Evolutionary conservation across 2,888 invertebrate genomes (phyloP).

Genomic region (Ecdyonurus torrentis): DNA sequence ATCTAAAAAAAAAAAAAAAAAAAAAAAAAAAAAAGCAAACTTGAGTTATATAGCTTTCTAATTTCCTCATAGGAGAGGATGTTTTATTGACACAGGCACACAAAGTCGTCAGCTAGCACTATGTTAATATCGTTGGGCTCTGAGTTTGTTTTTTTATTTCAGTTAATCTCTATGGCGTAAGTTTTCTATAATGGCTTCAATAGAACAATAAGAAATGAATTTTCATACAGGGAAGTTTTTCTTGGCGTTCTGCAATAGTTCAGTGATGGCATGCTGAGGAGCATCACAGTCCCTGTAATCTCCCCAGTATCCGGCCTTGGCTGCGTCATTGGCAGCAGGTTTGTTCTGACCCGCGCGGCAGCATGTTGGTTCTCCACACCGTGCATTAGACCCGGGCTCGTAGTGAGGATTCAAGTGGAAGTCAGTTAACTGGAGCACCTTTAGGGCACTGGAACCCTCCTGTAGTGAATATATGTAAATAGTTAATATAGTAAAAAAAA

Average conservation of each 20-base stretch:
- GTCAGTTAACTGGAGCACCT: slow-evolving; percentile 54
- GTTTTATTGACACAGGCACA: no score
- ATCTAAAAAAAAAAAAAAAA: no score
- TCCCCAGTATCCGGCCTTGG: slow-evolving; percentile 61
- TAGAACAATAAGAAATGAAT: no score
- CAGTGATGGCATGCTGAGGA: slow-evolving; percentile 49
- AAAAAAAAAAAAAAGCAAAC: no score
- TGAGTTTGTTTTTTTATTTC: no score
- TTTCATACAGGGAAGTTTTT: background rate
- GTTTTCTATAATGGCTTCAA: no score
- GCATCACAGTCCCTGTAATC: slow-evolving; percentile 62
- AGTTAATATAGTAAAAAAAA: no score
- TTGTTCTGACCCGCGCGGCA: slow-evolving; percentile 45
- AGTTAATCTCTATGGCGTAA: no score
- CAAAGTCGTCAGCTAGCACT: no score
- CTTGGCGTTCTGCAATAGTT: slow-evolving; percentile 37
- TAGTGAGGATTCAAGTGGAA: slow-evolving; percentile 66
- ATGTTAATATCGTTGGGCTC: no score
- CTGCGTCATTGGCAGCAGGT: slow-evolving; percentile 18
- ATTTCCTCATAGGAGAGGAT: no score
- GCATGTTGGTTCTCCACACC: slow-evolving; percentile 60
- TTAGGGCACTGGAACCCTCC: slow-evolving; percentile 13
- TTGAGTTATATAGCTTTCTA: no score
- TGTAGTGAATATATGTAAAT: background rate
- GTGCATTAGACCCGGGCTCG: slow-evolving; percentile 42